Evolutionary conservation across 1,140 invertebrate genomes (phyloP).

Genomic region (Sipha flava): DNA sequence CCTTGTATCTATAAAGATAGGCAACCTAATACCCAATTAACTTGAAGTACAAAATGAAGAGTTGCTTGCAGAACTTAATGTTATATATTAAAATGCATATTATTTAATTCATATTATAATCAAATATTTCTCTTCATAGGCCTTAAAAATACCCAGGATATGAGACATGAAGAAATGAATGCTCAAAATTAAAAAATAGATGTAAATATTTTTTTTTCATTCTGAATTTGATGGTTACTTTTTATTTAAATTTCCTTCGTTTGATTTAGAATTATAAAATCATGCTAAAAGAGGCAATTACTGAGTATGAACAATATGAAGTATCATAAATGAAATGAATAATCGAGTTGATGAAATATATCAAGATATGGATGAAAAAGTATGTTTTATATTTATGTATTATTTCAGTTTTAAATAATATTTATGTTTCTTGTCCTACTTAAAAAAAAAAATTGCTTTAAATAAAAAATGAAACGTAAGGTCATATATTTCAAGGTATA

Average conservation of each 20-base stretch:
- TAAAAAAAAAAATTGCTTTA: no score
- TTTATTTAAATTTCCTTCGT: neutral
- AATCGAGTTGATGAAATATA: neutral
- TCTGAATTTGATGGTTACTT: neutral
- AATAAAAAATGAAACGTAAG: no score
- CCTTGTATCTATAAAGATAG: no score
- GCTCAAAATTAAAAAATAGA: conserved; percentile 3
- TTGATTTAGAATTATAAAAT: neutral
- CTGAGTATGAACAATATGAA: conserved; percentile 13
- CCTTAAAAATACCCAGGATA: neutral
- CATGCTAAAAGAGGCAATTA: neutral
- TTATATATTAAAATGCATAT: neutral
- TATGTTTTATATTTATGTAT: no score
- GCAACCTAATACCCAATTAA: no score
- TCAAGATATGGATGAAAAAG: neutral
- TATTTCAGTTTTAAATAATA: no score
- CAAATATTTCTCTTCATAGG: neutral
- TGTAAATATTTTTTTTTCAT: neutral
- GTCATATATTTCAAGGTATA: no score
- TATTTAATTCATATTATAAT: neutral
- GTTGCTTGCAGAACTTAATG: conserved; percentile 1
- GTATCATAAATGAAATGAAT: neutral
- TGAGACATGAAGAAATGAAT: neutral
- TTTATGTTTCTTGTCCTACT: no score
- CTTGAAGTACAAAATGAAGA: conserved; percentile 26